These are phyloP conservation scores for Anticlea derivata DNA, from an alignment of 2,888 invertebrate genomes.

Conservation along the genomic window DNA sequence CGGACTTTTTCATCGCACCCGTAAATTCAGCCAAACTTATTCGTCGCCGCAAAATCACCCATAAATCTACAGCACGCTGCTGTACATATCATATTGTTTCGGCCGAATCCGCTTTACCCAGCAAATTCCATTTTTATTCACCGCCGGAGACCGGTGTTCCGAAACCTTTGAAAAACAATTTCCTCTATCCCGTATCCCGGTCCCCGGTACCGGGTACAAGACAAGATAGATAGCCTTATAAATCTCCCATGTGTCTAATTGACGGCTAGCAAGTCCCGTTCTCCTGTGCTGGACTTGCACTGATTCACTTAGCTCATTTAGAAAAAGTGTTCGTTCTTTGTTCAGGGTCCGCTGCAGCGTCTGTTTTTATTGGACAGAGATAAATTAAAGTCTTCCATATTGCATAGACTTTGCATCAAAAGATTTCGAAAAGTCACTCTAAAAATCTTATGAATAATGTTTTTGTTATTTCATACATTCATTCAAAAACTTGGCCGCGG, in stretches of 20 bases:
- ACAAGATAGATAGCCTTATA: constrained; percentile 77
- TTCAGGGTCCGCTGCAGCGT: constrained; percentile 41
- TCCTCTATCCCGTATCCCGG: constrained; percentile 50
- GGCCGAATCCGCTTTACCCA: constrained; percentile 45
- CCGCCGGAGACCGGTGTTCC: constrained; percentile 31
- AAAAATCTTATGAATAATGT: background rate
- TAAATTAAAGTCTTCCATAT: constrained; percentile 26
- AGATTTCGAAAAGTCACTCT: constrained; percentile 1
- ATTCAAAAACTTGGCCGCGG: background rate
- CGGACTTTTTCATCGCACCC: constrained; percentile 33
- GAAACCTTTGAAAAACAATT: constrained; percentile 68
- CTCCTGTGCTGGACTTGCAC: constrained; percentile 47
- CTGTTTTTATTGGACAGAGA: constrained; percentile 37
- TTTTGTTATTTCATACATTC: background rate
- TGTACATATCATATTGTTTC: constrained; percentile 46
- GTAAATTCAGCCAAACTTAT: constrained; percentile 40
- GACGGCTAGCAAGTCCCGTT: constrained; percentile 66
- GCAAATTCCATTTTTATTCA: constrained; percentile 50
- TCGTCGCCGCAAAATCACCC: constrained; percentile 40
- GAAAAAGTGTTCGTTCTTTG: constrained; percentile 48
- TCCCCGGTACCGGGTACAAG: constrained; percentile 45
- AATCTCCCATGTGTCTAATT: constrained; percentile 78
- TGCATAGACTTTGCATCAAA: background rate
- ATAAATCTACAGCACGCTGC: constrained; percentile 46
- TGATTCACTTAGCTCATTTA: constrained; percentile 62